These are phyloP conservation scores for Sipha flava DNA, from an alignment of 1,140 invertebrate genomes.

Conservation along the genomic window DNA sequence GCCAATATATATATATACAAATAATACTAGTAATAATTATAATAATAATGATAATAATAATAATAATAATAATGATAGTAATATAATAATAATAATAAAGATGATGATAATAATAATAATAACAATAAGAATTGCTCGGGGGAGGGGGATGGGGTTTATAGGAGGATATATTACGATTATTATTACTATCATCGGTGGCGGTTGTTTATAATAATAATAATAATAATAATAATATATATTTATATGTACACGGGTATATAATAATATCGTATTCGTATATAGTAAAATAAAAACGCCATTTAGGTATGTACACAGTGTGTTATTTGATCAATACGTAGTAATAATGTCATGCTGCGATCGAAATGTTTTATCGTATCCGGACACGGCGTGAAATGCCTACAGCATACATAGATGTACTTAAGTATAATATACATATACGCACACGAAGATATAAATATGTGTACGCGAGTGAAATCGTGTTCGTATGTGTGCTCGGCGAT, in stretches of 20 bases:
- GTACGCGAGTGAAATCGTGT: too few relatives aligned
- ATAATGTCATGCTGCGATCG: too few relatives aligned
- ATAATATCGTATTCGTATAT: neutral
- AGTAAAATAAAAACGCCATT: conserved; percentile 15
- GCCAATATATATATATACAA: neutral
- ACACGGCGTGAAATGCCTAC: too few relatives aligned
- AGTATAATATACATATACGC: too few relatives aligned
- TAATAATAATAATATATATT: neutral
- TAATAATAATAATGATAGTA: neutral
- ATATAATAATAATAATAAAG: neutral
- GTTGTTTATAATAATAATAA: neutral
- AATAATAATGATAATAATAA: neutral
- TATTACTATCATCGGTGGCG: neutral
- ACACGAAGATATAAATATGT: too few relatives aligned
- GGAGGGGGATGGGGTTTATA: too few relatives aligned
- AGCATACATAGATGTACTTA: too few relatives aligned
- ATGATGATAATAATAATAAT: neutral
- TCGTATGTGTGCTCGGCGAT: too few relatives aligned
- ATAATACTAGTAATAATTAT: neutral
- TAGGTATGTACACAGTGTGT: neutral
- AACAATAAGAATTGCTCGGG: neutral
- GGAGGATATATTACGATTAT: neutral
- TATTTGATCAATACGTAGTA: too few relatives aligned
- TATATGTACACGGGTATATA: neutral
- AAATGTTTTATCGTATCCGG: too few relatives aligned